These are phyloP conservation scores for Thymelicus acteon DNA, from an alignment of 2,888 invertebrate genomes.

Conservation along the genomic window DNA sequence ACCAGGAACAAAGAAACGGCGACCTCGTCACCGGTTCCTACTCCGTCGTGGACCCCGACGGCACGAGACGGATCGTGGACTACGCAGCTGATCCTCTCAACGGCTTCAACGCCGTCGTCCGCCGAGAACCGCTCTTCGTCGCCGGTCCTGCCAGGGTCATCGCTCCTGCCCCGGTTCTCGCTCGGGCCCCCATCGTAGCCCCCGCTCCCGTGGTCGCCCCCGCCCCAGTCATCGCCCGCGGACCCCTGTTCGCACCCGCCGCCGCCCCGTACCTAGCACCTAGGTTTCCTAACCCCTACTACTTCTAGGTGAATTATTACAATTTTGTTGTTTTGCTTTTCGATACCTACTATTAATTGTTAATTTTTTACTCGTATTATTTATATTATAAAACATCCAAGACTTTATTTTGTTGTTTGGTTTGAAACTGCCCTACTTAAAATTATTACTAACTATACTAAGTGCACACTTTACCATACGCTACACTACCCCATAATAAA, in stretches of 20 bases:
- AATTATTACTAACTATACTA: too few relatives aligned
- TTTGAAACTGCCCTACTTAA: too few relatives aligned
- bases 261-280: conserved; percentile 55
- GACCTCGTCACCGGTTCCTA: conserved; percentile 85
- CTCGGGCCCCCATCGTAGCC: conserved; percentile 54
- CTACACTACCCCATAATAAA: too few relatives aligned
- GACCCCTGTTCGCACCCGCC: conserved; percentile 49
- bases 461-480: too few relatives aligned
- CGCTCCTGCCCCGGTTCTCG: conserved; percentile 58
- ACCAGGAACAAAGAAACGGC: conserved; percentile 83
- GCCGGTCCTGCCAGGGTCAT: conserved; percentile 56
- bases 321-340: conserved; percentile 74
- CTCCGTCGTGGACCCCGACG: conserved; percentile 83
- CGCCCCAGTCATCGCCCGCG: conserved; percentile 51
- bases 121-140: conserved; percentile 76
- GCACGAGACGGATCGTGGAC: conserved; percentile 83
- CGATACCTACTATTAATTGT: conserved; percentile 48
- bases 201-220: conserved; percentile 51
- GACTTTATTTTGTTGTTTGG: conserved; percentile 29
- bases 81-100: conserved; percentile 83
- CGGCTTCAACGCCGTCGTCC: conserved; percentile 85
- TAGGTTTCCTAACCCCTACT: conserved; percentile 69
- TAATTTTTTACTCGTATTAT: conserved; percentile 71
- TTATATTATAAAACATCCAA: conserved; percentile 54
- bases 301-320: conserved; percentile 78